Evolutionary conservation across 2,797 vertebrate genomes (phyloP).

Genomic region (Prunella strophiata): DNA sequence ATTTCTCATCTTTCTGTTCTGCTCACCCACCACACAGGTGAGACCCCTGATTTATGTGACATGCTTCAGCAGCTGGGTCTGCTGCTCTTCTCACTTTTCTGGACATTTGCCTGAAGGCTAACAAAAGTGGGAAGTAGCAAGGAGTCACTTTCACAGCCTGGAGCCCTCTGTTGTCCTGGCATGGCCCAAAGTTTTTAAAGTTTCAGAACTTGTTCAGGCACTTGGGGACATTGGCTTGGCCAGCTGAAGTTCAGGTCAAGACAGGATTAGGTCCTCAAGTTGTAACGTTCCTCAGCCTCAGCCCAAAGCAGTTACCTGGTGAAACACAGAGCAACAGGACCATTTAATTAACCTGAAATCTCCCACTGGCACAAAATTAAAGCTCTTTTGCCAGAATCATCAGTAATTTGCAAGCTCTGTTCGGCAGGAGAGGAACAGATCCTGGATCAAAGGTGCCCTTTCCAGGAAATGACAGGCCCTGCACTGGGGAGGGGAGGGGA

Average conservation of each 20-base stretch:
- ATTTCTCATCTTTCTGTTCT: not conserved
- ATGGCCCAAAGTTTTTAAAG: not conserved
- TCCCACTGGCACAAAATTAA: constrained; percentile 72
- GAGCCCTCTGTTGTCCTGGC: not conserved
- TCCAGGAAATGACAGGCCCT: constrained; percentile 73
- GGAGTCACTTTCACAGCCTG: not conserved
- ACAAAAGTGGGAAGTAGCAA: not conserved
- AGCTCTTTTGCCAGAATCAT: constrained; percentile 74
- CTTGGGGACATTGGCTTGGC: not conserved
- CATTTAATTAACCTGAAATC: constrained; percentile 79
- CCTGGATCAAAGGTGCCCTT: constrained; percentile 73
- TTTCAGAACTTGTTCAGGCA: not conserved
- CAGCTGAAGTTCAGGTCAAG: not conserved
- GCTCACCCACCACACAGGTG: not conserved
- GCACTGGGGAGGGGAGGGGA: not conserved
- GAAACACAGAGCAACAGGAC: constrained; percentile 31
- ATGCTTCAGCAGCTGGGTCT: not conserved
- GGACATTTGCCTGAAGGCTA: not conserved
- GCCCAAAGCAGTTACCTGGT: constrained; percentile 61
- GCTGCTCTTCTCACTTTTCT: not conserved
- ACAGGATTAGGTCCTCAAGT: not conserved
- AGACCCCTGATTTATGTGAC: not conserved
- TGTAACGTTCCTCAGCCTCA: constrained; percentile 60
- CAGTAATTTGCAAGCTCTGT: constrained; percentile 74
- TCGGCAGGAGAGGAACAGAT: constrained; percentile 60